A percentile compares a stretch with the other conserved stretches of the same genome.
These are phyloP conservation scores for Hesperophylax magnus DNA, from an alignment of 1,140 invertebrate genomes.

Conservation along the genomic window DNA sequence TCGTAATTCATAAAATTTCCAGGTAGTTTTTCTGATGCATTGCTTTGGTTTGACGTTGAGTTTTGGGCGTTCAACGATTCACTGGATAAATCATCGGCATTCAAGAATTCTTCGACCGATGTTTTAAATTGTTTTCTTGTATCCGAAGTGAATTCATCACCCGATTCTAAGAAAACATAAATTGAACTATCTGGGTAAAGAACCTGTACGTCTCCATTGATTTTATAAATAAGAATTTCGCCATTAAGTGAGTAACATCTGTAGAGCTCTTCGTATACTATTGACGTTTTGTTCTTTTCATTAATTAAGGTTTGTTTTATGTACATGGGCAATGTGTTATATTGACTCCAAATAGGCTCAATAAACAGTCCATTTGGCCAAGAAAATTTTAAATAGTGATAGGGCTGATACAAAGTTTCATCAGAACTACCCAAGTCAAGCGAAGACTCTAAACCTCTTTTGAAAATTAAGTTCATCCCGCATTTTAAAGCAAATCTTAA, in stretches of 20 bases:
- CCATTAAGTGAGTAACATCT: constrained; percentile 64
- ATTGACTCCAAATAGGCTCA: constrained; percentile 64
- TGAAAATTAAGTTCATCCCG: constrained; percentile 61
- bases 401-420: constrained; percentile 53
- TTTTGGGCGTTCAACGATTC: constrained; percentile 61
- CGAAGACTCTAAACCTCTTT: constrained; percentile 21
- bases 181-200: constrained; percentile 61
- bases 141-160: constrained; percentile 61
- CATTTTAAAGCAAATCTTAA: constrained; percentile 60
- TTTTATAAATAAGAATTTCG: constrained; percentile 65
- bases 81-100: constrained; percentile 67
- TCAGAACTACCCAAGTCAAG: background rate
- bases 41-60: background rate
- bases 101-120: constrained; percentile 16
- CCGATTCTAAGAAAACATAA: constrained; percentile 60
- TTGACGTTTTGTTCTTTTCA: background rate
- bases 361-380: constrained; percentile 70
- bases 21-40: background rate
- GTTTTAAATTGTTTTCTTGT: constrained; percentile 59
- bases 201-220: constrained; percentile 61
- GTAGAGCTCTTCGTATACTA: constrained; percentile 62
- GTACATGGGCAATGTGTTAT: constrained; percentile 65
- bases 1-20: constrained; percentile 17
- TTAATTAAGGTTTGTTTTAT: constrained; percentile 66
- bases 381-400: constrained; percentile 65